Base-by-base conservation (phyloP, 37 sponge, comb jelly and placozoan species). In the Amphimedon queenslandica region DNA sequence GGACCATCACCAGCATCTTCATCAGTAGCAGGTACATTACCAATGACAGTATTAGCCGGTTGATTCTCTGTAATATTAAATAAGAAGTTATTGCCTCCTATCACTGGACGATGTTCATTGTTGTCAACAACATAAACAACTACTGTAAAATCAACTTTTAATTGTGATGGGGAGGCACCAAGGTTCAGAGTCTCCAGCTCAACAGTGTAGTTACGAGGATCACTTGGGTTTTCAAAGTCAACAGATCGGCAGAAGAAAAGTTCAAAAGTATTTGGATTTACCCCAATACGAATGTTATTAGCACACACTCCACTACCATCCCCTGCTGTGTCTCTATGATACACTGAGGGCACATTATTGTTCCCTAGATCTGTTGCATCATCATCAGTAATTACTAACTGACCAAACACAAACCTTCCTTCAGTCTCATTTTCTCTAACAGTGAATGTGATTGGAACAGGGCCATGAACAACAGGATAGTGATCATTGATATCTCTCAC, bases 401-500 rank as follows among this genome's bases (percentile, higher is more conserved):
- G 53, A 24, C 74, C 78, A 73, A 82, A 79, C 2, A 35, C 60
- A 25, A 37, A 16, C 10, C 43, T 28, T 29, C 39, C 64, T 1
- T 36, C 1, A 16, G 82, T 68, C 56, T 56, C 40, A 0, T 58
- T 27, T 60, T 81, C 93, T 1, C 68, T 55, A 2, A 88, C 77
- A 55, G 39, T 69, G 37, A 85, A 76, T 21, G 40, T 64, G 64
- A 36, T 69, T 24, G 72, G 64, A 11, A 40, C 42, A 18, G 77
- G 64, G 16, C 42, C 43, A 16, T 55, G 43, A 33, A 80, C 43
- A 18, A 82, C 64, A 16, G 90, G 86, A 28, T 79, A 63, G 61
- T 79, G 72, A 65, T 93, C 93, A 65, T 93, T 77, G 31, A 88
- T 67, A 73, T 88, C 89, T 6, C 47, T 21, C 3, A 93, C 74